Conservation (phyloP, 2,113 vertebrate genomes). For the Platichthys flesus region DNA sequence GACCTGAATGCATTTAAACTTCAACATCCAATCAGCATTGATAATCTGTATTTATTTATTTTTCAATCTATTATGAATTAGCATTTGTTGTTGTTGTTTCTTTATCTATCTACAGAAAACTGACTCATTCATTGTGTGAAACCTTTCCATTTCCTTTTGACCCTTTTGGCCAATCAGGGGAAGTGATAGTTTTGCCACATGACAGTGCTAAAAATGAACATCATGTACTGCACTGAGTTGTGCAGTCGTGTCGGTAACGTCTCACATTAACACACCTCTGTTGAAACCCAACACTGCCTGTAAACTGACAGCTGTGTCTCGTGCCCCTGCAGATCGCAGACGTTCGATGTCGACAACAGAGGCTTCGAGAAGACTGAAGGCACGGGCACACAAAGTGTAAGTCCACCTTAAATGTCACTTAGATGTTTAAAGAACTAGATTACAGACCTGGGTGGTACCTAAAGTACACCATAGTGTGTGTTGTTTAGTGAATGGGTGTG, state of each 20-base stretch:
- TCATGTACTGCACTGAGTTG: background rate
- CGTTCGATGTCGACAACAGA: constrained; percentile 70
- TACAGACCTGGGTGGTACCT: background rate
- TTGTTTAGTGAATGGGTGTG: background rate
- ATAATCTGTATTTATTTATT: too few relatives aligned
- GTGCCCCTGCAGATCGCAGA: constrained; percentile 74
- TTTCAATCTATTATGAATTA: too few relatives aligned
- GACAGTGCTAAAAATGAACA: background rate
- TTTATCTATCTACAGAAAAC: background rate
- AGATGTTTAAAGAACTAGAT: background rate
- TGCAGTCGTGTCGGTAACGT: background rate
- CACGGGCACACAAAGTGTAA: constrained; percentile 64
- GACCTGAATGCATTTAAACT: too few relatives aligned
- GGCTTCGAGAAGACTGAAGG: constrained; percentile 68
- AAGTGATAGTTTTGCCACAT: background rate
- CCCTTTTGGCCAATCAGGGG: background rate
- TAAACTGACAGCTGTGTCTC: background rate
- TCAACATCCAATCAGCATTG: too few relatives aligned
- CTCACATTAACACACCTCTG: background rate
- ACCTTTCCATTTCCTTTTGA: background rate
- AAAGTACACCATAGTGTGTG: too few relatives aligned
- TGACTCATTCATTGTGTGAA: background rate
- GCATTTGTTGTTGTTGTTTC: too few relatives aligned
- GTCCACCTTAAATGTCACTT: constrained; percentile 5
- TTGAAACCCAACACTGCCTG: background rate